Conservation (phyloP, 2,113 vertebrate species). For the Megaleporinus macrocephalus region DNA sequence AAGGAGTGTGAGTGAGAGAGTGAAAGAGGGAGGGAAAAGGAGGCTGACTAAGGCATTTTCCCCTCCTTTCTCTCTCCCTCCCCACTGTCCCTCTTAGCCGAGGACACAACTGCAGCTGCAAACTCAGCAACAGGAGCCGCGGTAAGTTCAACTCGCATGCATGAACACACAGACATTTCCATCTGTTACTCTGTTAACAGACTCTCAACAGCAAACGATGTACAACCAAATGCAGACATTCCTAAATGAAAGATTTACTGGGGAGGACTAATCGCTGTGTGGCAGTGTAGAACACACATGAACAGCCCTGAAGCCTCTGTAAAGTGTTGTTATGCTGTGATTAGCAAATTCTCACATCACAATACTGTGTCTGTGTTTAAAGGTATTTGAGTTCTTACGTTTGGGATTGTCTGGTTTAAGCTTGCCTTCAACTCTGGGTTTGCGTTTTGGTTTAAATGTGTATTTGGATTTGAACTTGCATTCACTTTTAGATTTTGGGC, state of each 20-base stretch:
- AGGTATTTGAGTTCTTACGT: neutral
- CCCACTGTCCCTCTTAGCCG: neutral
- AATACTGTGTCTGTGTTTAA: no score
- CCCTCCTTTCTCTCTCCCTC: slow-evolving; percentile 7
- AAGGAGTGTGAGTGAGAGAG: slow-evolving; percentile 30
- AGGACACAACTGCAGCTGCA: slow-evolving; percentile 29
- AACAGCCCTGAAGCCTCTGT: no score
- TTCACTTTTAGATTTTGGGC: neutral
- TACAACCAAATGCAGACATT: neutral
- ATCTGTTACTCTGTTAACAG: neutral
- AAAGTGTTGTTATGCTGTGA: no score
- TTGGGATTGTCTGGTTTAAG: neutral
- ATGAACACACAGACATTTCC: neutral
- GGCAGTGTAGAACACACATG: no score
- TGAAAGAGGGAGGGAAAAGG: slow-evolving; percentile 15
- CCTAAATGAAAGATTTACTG: no score
- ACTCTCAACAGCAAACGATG: neutral
- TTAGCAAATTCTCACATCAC: no score
- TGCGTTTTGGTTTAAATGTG: neutral
- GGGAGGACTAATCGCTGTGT: no score
- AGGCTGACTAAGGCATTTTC: slow-evolving; percentile 2
- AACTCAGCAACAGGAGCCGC: slow-evolving; percentile 10
- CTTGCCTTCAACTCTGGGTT: neutral
- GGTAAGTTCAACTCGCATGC: slow-evolving; percentile 29
- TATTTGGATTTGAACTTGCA: no score